Evolutionary conservation across 2,888 invertebrate species (phyloP).

Genomic region (Isotomurus palustris): DNA sequence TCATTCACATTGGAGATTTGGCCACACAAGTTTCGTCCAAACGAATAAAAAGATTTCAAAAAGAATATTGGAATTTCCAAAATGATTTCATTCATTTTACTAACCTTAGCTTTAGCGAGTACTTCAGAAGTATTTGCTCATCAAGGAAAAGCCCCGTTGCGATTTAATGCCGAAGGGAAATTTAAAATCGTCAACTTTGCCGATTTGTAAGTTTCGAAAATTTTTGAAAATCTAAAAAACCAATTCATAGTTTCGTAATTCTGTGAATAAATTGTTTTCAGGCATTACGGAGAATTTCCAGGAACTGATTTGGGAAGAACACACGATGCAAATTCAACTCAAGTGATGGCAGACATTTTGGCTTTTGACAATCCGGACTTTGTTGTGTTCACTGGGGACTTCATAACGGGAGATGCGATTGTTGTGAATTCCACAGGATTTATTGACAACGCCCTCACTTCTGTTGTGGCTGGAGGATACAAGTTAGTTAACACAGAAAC

Average conservation of each 20-base stretch:
- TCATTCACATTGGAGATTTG: too few species aligned
- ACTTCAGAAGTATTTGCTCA: too few species aligned
- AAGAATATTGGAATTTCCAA: too few species aligned
- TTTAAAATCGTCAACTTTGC: conserved; percentile 27
- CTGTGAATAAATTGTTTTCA: too few species aligned
- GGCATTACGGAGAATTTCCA: conserved; percentile 28
- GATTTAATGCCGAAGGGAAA: conserved; percentile 22
- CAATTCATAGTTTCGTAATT: too few species aligned
- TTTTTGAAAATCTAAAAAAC: too few species aligned
- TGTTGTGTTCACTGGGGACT: conserved; percentile 27
- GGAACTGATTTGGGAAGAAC: conserved; percentile 14
- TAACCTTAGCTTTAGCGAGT: too few species aligned
- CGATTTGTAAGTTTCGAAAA: conserved; percentile 33
- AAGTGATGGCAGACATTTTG: conserved; percentile 17
- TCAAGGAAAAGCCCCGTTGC: conserved; percentile 12
- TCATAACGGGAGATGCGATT: conserved; percentile 22
- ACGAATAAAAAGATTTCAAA: too few species aligned
- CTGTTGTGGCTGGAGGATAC: conserved; percentile 9
- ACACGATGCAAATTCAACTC: conserved; percentile 24
- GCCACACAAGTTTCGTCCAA: too few species aligned
- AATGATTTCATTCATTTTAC: too few species aligned
- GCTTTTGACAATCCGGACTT: conserved; percentile 18
- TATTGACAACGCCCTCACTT: conserved; percentile 10
- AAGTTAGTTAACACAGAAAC: conserved; percentile 1
- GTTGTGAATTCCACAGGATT: conserved; percentile 16